phyloP scores from a whole-genome alignment of 2,113 vertebrate species.

The Hippocampus barbouri region DNA sequence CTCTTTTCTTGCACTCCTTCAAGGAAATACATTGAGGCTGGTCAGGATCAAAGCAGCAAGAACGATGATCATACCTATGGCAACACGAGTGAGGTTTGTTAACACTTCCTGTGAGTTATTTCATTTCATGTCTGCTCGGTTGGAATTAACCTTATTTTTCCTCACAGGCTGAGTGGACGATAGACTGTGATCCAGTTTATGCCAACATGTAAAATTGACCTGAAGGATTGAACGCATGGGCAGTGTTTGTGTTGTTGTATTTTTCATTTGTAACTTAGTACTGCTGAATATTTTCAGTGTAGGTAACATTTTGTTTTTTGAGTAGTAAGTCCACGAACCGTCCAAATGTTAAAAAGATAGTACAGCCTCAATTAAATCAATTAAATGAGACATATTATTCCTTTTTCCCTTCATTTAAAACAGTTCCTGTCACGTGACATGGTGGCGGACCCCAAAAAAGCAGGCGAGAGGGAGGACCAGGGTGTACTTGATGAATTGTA shows the following conservation, averaged over 20 bases:
- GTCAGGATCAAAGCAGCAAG: neutral
- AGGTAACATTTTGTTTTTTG: neutral
- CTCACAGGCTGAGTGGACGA: slow-evolving; percentile 9
- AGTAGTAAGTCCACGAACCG: neutral
- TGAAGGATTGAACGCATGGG: neutral
- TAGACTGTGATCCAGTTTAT: slow-evolving; percentile 40
- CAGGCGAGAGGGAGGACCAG: no score
- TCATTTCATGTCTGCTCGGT: neutral
- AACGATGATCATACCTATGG: slow-evolving; percentile 14
- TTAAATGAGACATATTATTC: no score
- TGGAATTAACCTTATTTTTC: slow-evolving; percentile 1
- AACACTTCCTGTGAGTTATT: neutral
- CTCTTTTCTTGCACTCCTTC: neutral
- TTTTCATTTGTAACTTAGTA: neutral
- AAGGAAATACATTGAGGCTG: neutral
- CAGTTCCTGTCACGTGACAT: no score
- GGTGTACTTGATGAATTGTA: no score
- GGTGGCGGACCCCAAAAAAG: no score
- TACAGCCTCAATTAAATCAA: no score
- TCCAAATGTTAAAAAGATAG: neutral
- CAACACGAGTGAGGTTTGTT: slow-evolving; percentile 41
- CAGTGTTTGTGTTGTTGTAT: neutral
- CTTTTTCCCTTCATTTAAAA: no score
- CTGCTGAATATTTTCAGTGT: no score
- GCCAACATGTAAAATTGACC: slow-evolving; percentile 36